Percentiles rank a stretch among this genome's conserved stretches.
phyloP scores from a whole-genome alignment of 1,140 invertebrate species.

The Rhagoletis zephyria region DNA sequence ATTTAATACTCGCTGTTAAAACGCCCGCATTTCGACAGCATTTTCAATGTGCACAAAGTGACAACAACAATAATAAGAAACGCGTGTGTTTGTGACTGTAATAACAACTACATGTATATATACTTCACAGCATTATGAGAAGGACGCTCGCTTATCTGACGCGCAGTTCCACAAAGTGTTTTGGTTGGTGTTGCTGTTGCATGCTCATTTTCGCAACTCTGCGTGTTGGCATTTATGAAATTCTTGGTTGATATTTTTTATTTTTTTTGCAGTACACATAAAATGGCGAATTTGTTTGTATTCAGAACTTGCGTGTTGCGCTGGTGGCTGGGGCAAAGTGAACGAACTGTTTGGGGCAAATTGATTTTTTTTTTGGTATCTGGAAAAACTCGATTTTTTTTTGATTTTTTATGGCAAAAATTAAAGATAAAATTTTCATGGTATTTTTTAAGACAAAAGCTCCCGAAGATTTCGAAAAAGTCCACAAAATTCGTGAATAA shows the following conservation, averaged over 20 bases:
- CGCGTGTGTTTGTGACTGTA: no score
- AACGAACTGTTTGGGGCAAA: not conserved
- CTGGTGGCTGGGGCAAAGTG: not conserved
- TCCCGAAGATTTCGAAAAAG: no score
- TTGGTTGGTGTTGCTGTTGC: not conserved
- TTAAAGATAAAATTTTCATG: no score
- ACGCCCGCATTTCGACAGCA: not conserved
- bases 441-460: no score
- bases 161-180: not conserved
- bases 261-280: not conserved
- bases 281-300: constrained; percentile 3
- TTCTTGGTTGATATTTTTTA: not conserved
- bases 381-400: no score
- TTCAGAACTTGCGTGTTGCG: not conserved
- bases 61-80: not conserved
- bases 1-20: not conserved
- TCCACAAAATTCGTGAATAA: no score
- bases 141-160: not conserved
- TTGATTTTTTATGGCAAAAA: no score
- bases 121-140: not conserved
- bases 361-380: not conserved
- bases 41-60: not conserved
- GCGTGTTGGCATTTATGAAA: no score
- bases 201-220: not conserved
- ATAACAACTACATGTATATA: no score